phyloP scores from a whole-genome alignment of 2,888 invertebrate genomes.

The Sphaerophoria rueppellii region DNA sequence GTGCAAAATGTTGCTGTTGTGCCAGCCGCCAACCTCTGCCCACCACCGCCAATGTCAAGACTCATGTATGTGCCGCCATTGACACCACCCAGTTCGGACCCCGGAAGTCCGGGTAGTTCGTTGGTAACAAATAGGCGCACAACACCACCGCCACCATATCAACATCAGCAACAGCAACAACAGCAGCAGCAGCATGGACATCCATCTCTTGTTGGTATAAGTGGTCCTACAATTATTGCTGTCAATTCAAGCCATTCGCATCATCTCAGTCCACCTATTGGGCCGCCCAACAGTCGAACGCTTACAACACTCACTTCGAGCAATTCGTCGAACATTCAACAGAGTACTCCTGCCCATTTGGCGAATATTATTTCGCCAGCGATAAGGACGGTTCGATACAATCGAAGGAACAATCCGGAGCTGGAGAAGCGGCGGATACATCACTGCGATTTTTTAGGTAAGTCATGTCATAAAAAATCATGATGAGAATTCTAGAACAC shows the following conservation, averaged over 20 bases:
- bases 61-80: constrained; percentile 92
- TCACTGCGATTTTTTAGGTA: constrained; percentile 97
- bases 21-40: constrained; percentile 68
- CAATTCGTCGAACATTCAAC: constrained; percentile 74
- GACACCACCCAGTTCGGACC: constrained; percentile 94
- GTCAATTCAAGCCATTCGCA: constrained; percentile 70
- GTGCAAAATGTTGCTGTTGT: constrained; percentile 75
- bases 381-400: constrained; percentile 87
- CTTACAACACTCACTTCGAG: constrained; percentile 75
- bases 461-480: constrained; percentile 79
- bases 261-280: constrained; percentile 75
- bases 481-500: no score
- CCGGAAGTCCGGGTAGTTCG: constrained; percentile 90
- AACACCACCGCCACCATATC: constrained; percentile 80
- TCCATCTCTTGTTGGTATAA: constrained; percentile 75
- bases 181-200: constrained; percentile 76
- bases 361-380: constrained; percentile 79
- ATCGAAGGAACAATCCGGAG: constrained; percentile 97
- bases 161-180: constrained; percentile 76
- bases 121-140: constrained; percentile 84
- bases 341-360: constrained; percentile 79
- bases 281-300: constrained; percentile 73
- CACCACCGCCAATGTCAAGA: constrained; percentile 80
- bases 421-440: constrained; percentile 97
- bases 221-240: constrained; percentile 78